Percentiles rank a stretch among this genome's conserved stretches.
Evolutionary conservation across 2,113 vertebrate genomes (phyloP).

Genomic region (Boleophthalmus pectinirostris): DNA sequence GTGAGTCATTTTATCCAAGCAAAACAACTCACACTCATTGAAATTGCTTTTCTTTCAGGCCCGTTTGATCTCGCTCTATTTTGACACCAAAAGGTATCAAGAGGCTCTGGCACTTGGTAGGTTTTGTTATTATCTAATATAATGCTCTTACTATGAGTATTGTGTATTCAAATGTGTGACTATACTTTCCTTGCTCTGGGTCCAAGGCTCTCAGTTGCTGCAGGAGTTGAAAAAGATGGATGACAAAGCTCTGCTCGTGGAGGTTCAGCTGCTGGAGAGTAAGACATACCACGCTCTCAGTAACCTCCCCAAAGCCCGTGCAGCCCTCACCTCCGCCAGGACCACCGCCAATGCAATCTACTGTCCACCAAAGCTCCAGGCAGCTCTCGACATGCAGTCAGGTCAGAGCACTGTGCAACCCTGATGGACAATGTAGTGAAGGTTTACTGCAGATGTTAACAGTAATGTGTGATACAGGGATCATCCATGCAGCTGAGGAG

Average conservation of each 20-base stretch:
- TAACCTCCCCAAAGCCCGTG: slow-evolving; percentile 97
- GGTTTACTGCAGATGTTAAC: background rate
- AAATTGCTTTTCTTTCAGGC: slow-evolving; percentile 76
- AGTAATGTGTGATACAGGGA: slow-evolving; percentile 76
- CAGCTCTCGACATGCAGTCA: slow-evolving; percentile 98
- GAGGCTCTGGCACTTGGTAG: slow-evolving; percentile 96
- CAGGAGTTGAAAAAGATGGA: slow-evolving; percentile 99
- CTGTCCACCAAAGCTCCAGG: slow-evolving; percentile 97
- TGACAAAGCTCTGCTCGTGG: slow-evolving; percentile 97
- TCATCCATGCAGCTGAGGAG: slow-evolving; percentile 97
- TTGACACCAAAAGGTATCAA: slow-evolving; percentile 98
- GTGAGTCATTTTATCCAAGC: background rate
- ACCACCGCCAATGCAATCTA: slow-evolving; percentile 99
- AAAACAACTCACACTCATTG: background rate
- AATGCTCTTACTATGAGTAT: background rate
- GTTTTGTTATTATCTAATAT: slow-evolving; percentile 35
- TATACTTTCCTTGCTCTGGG: background rate
- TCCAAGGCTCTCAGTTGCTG: slow-evolving; percentile 89
- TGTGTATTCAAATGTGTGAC: background rate
- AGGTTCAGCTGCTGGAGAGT: slow-evolving; percentile 97
- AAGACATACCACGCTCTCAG: slow-evolving; percentile 99
- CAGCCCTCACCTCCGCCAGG: slow-evolving; percentile 96
- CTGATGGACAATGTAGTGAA: too few relatives aligned
- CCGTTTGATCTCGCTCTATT: slow-evolving; percentile 95
- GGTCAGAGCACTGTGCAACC: slow-evolving; percentile 66